Conservation (phyloP, 2,797 vertebrate genomes). For the Sarcophilus harrisii region DNA sequence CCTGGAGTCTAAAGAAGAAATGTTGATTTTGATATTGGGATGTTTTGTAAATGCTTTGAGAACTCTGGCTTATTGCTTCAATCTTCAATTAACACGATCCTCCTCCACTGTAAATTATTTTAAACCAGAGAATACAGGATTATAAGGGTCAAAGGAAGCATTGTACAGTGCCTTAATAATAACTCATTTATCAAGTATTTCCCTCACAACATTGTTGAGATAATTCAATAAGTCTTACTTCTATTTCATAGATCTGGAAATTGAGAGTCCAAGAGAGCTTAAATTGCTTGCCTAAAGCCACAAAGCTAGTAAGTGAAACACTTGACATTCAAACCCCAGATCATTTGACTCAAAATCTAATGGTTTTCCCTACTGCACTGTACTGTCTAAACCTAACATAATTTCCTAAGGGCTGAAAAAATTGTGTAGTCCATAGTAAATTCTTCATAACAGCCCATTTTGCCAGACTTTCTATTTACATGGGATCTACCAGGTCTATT, state of each 20-base stretch:
- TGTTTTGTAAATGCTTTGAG: neutral
- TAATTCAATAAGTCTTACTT: neutral
- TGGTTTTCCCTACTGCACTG: neutral
- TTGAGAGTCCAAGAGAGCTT: neutral
- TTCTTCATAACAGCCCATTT: neutral
- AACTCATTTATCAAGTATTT: neutral
- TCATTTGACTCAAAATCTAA: neutral
- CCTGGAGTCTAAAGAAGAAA: neutral
- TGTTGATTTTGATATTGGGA: neutral
- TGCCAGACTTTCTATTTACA: neutral
- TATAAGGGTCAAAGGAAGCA: neutral
- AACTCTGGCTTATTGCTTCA: neutral
- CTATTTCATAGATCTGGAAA: neutral
- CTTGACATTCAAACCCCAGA: neutral
- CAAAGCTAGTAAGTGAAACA: neutral
- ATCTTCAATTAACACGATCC: neutral
- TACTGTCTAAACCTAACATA: neutral
- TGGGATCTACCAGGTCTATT: neutral
- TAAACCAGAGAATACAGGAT: conserved; percentile 19
- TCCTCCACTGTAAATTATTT: neutral
- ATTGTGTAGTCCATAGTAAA: neutral
- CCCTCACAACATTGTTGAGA: neutral
- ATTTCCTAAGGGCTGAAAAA: neutral
- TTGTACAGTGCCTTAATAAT: neutral
- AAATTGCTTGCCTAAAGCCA: neutral